Percentiles rank a stretch among this genome's conserved stretches.
These are phyloP conservation scores for Anisognathus igniventris DNA, from an alignment of 2,797 vertebrate species.

Conservation along the genomic window DNA sequence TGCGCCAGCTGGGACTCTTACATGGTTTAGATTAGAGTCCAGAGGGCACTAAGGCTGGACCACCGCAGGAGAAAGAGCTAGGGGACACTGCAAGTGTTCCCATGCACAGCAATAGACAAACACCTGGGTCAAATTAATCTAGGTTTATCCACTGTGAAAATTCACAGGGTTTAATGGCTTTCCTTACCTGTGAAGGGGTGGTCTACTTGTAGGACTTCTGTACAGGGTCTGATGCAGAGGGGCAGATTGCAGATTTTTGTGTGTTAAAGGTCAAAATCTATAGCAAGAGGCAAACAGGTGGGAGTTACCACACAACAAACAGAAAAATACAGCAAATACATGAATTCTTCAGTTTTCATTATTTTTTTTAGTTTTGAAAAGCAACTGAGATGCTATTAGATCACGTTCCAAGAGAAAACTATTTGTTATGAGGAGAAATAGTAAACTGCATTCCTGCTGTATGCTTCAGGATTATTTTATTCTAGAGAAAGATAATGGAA, in stretches of 20 bases:
- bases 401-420: not conserved
- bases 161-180: constrained; percentile 54
- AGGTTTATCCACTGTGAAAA: constrained; percentile 66
- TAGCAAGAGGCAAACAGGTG: not conserved
- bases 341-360: not conserved
- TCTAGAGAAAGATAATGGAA: not conserved
- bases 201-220: constrained; percentile 44
- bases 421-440: not conserved
- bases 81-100: constrained; percentile 52
- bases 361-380: not conserved
- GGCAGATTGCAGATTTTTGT: not conserved
- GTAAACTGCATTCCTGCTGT: not conserved
- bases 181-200: constrained; percentile 59
- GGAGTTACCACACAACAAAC: not conserved
- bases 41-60: constrained; percentile 25
- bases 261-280: constrained; percentile 20
- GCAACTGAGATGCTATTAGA: not conserved
- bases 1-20: constrained; percentile 13
- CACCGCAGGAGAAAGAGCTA: constrained; percentile 42
- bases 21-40: constrained; percentile 55
- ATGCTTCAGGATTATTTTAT: not conserved
- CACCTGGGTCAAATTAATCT: constrained; percentile 67
- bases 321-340: not conserved
- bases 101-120: constrained; percentile 43
- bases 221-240: not conserved